phyloP scores from a whole-genome alignment of 1,140 invertebrate species.

The Zaprionus davidi region DNA sequence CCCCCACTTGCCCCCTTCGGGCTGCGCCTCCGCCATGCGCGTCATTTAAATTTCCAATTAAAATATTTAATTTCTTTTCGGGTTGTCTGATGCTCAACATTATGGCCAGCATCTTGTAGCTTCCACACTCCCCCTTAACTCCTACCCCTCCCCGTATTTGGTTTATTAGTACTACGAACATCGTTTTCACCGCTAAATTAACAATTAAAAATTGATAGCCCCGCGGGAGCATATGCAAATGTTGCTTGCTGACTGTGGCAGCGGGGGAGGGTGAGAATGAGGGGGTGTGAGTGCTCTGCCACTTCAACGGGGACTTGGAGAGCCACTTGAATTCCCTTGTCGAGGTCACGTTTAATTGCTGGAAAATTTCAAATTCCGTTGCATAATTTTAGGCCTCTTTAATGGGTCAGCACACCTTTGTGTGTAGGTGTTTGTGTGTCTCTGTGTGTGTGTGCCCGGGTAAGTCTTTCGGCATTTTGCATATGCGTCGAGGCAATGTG shows the following conservation, averaged over 20 bases:
- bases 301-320: background rate
- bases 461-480: background rate
- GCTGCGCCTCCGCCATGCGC: no score
- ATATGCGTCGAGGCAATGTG: background rate
- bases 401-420: background rate
- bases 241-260: slow-evolving; percentile 2
- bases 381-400: slow-evolving; percentile 47
- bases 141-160: background rate
- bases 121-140: background rate
- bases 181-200: slow-evolving; percentile 79
- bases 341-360: slow-evolving; percentile 60
- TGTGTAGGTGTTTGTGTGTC: background rate
- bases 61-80: slow-evolving; percentile 81
- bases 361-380: slow-evolving; percentile 59
- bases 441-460: background rate
- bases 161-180: slow-evolving; percentile 56
- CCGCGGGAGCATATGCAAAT: slow-evolving; percentile 58
- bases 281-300: background rate
- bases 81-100: slow-evolving; percentile 67
- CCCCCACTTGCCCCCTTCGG: slow-evolving; percentile 9
- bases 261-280: background rate
- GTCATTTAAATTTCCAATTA: slow-evolving; percentile 81
- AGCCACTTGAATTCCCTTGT: slow-evolving; percentile 30
- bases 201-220: slow-evolving; percentile 83
- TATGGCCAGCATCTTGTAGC: slow-evolving; percentile 34